Conservation (phyloP, 2,888 invertebrate species). For the Drosophila rellima region DNA sequence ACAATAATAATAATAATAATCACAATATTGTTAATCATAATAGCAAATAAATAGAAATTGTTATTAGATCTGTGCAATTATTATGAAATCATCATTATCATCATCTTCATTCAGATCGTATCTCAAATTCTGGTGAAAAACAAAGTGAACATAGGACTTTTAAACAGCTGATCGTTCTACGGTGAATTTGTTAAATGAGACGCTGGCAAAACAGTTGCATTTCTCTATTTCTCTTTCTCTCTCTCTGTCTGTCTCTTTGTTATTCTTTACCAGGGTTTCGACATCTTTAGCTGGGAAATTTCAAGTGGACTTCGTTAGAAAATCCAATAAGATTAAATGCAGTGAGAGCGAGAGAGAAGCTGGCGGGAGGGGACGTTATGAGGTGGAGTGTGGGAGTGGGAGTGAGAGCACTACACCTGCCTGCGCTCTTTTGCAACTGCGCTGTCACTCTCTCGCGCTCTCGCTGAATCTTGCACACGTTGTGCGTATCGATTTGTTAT, state of each 20-base stretch:
- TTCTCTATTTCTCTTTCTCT: too few species aligned
- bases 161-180: constrained; percentile 36
- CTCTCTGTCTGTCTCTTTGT: neutral
- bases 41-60: constrained; percentile 2
- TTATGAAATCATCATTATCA: neutral
- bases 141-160: neutral
- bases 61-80: constrained; percentile 6
- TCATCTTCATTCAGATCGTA: constrained; percentile 20
- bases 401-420: constrained; percentile 1
- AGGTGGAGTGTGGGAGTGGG: neutral
- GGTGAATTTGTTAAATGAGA: constrained; percentile 32
- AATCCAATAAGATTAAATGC: constrained; percentile 12
- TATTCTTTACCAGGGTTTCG: neutral
- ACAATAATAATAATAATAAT: neutral
- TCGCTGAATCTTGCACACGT: constrained; percentile 9
- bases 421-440: constrained; percentile 1
- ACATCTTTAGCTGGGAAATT: neutral
- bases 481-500: constrained; percentile 44
- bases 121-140: constrained; percentile 32
- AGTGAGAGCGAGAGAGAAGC: neutral
- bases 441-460: constrained; percentile 3
- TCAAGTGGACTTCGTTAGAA: neutral
- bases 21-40: neutral
- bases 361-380: neutral
- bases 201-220: constrained; percentile 24